Conservation (phyloP, 2,888 invertebrate genomes). For the Drosophila hamatofila region DNA sequence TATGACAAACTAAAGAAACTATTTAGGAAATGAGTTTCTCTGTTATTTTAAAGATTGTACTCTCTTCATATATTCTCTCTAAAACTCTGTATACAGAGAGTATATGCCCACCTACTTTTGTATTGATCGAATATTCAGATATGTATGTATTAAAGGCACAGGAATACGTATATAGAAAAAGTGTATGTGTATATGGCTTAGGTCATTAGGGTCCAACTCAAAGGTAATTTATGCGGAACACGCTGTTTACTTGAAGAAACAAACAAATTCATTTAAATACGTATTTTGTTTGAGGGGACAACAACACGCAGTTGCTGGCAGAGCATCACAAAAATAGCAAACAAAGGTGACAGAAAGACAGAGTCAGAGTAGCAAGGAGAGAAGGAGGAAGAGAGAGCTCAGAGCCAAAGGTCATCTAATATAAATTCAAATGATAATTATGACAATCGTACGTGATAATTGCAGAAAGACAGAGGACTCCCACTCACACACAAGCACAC, state of each 20-base stretch:
- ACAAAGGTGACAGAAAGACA: slow-evolving; percentile 36
- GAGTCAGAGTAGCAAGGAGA: slow-evolving; percentile 13
- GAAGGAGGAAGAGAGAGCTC: slow-evolving; percentile 3
- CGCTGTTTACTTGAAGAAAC: slow-evolving; percentile 28
- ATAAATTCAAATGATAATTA: slow-evolving; percentile 83
- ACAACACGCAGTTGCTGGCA: slow-evolving; percentile 52
- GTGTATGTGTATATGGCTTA: not conserved
- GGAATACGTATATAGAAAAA: not conserved
- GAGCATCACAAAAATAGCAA: slow-evolving; percentile 39
- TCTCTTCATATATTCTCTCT: not conserved
- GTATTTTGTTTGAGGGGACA: slow-evolving; percentile 24
- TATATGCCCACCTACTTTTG: no score
- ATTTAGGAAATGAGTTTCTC: not conserved
- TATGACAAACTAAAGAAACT: no score
- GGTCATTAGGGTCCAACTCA: not conserved
- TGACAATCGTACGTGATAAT: slow-evolving; percentile 84
- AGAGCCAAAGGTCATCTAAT: slow-evolving; percentile 61
- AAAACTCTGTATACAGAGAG: no score
- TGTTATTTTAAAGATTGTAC: not conserved
- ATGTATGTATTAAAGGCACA: not conserved
- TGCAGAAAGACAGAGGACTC: slow-evolving; percentile 61
- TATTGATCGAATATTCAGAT: not conserved
- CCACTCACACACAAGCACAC: slow-evolving; percentile 32
- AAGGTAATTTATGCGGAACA: slow-evolving; percentile 33
- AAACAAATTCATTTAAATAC: slow-evolving; percentile 57